phyloP scores from a whole-genome alignment of 1,140 invertebrate species.

The Battus philenor region DNA sequence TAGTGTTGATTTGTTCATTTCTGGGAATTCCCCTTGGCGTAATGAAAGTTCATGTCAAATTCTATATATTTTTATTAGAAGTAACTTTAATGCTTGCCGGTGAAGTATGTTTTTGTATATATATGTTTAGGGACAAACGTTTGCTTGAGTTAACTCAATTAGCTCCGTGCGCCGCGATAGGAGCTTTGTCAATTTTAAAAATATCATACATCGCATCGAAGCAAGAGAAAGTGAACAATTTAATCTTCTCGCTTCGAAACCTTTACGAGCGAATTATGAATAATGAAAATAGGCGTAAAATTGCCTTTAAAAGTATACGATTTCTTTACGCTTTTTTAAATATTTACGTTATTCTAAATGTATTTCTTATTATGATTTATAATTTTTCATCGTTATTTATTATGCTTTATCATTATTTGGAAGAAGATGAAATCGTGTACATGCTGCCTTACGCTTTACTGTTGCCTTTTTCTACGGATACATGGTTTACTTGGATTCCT shows the following conservation, averaged over 20 bases:
- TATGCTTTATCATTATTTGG: constrained; percentile 35
- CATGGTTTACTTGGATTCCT: constrained; percentile 31
- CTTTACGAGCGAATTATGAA: constrained; percentile 28
- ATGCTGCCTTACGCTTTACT: constrained; percentile 40
- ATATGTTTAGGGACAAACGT: constrained; percentile 40
- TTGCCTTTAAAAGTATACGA: no score
- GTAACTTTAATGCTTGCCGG: constrained; percentile 26
- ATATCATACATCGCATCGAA: constrained; percentile 30
- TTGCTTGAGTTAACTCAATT: constrained; percentile 40
- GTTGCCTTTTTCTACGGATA: constrained; percentile 39
- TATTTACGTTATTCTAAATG: constrained; percentile 43
- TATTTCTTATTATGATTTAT: constrained; percentile 41
- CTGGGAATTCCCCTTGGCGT: constrained; percentile 34
- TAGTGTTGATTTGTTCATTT: constrained; percentile 41
- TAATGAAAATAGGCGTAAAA: constrained; percentile 28
- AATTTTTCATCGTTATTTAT: constrained; percentile 43
- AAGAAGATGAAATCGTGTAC: constrained; percentile 26
- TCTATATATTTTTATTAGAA: constrained; percentile 27
- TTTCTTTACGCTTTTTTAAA: constrained; percentile 33
- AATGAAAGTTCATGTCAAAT: constrained; percentile 27
- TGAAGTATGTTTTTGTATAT: constrained; percentile 35
- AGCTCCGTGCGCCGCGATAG: constrained; percentile 40
- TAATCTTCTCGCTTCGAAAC: constrained; percentile 24
- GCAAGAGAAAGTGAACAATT: constrained; percentile 31
- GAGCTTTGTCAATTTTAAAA: constrained; percentile 40